A percentile compares a stretch with the other conserved stretches of the same genome.
These are phyloP conservation scores for Andrena chrysosceles DNA, from an alignment of 2,888 invertebrate genomes.

Conservation along the genomic window DNA sequence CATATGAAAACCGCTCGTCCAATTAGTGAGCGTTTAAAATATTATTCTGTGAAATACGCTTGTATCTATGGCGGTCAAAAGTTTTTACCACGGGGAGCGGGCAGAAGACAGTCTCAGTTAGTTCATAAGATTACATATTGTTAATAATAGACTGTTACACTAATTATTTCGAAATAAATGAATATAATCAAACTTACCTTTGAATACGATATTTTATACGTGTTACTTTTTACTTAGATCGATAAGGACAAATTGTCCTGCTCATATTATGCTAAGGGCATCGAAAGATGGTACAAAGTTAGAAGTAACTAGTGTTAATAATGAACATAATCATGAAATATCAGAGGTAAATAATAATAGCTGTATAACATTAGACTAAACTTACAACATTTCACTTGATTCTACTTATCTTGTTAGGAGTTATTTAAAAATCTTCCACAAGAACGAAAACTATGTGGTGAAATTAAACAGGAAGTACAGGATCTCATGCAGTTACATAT, in stretches of 20 bases:
- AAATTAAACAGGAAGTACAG: constrained; percentile 82
- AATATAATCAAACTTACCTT: constrained; percentile 2
- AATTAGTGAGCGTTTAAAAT: constrained; percentile 82
- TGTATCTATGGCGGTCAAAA: constrained; percentile 85
- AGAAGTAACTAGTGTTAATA: constrained; percentile 85
- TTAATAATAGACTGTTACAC: constrained; percentile 1
- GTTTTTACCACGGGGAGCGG: constrained; percentile 83
- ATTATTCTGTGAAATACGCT: constrained; percentile 85
- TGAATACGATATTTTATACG: constrained; percentile 14
- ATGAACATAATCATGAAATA: constrained; percentile 85
- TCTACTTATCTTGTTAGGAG: constrained; percentile 71
- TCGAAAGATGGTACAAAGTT: constrained; percentile 84
- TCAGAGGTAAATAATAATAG: constrained; percentile 77
- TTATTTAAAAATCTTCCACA: constrained; percentile 83
- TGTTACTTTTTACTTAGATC: constrained; percentile 72
- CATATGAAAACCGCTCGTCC: constrained; percentile 85
- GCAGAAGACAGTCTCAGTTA: constrained; percentile 83
- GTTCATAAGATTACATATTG: constrained; percentile 48
- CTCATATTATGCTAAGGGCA: constrained; percentile 84
- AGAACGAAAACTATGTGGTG: constrained; percentile 82
- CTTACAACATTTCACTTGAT: constrained; percentile 18
- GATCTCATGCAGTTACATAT: constrained; percentile 82
- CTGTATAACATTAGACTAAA: not conserved
- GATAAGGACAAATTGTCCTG: constrained; percentile 84
- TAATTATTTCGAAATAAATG: constrained; percentile 20